A percentile compares a stretch with the other conserved stretches of the same genome.
These are phyloP conservation scores for Campylomormyrus tamandua DNA, from an alignment of 2,113 vertebrate species.

Conservation along the genomic window DNA sequence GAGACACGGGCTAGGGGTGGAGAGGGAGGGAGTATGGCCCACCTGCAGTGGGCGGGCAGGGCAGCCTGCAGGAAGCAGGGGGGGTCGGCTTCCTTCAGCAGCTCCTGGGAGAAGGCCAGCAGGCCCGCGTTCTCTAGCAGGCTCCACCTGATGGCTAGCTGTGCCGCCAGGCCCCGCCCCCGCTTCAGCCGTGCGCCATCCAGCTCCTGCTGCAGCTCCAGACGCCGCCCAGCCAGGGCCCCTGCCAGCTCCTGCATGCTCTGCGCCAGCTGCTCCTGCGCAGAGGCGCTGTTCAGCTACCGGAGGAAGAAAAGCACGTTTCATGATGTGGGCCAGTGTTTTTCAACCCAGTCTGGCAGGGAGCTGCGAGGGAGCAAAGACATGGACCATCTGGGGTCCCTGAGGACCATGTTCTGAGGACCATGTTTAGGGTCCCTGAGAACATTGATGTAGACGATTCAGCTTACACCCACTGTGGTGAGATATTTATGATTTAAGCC, in stretches of 20 bases:
- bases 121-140: constrained; percentile 86
- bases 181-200: constrained; percentile 75
- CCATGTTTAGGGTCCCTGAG: neutral
- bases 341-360: neutral
- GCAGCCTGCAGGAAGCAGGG: constrained; percentile 89
- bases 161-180: constrained; percentile 66
- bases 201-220: constrained; percentile 71
- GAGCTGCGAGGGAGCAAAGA: neutral
- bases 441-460: neutral
- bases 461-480: neutral
- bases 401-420: neutral
- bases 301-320: neutral
- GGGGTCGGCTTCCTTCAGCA: constrained; percentile 87
- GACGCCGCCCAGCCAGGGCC: constrained; percentile 75
- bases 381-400: neutral
- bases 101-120: constrained; percentile 83
- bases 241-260: constrained; percentile 76
- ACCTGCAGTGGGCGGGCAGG: constrained; percentile 87
- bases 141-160: constrained; percentile 76
- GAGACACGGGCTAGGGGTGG: neutral
- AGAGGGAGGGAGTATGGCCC: neutral
- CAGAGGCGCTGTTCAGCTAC: constrained; percentile 79
- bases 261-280: constrained; percentile 81
- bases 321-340: neutral
- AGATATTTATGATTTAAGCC: neutral